Evolutionary conservation across 1,140 invertebrate genomes (phyloP).

Genomic region (Meloidogyne floridensis): DNA sequence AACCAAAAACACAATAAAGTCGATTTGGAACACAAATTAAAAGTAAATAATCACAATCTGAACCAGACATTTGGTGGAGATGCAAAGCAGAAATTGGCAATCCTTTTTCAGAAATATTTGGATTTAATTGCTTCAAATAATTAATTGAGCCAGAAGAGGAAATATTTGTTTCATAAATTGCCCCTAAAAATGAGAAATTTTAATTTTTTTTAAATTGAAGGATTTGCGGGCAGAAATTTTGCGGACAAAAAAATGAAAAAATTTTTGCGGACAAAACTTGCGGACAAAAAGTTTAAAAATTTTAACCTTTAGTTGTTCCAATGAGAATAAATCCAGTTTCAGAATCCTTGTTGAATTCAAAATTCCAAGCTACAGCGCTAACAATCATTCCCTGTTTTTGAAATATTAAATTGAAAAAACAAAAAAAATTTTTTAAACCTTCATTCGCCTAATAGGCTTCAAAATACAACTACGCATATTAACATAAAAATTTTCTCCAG

Average conservation of each 20-base stretch:
- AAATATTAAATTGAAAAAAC: conserved; percentile 12
- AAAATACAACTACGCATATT: conserved; percentile 33
- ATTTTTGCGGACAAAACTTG: not conserved
- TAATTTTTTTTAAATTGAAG: not conserved
- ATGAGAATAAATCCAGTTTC: conserved; percentile 48
- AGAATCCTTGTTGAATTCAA: conserved; percentile 26
- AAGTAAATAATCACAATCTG: conserved; percentile 37
- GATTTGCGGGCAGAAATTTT: not conserved
- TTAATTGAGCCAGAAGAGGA: conserved; percentile 27
- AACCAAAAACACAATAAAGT: conserved; percentile 36
- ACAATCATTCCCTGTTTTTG: conserved; percentile 34
- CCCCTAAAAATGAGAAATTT: conserved; percentile 24
- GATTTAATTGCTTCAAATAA: conserved; percentile 34
- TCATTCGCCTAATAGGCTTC: conserved; percentile 38
- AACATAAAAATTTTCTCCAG: conserved; percentile 47
- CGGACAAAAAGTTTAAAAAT: not conserved
- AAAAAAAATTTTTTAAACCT: conserved; percentile 27
- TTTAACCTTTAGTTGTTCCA: conserved; percentile 43
- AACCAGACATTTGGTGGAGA: conserved; percentile 34
- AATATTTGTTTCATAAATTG: conserved; percentile 41
- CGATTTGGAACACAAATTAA: conserved; percentile 39
- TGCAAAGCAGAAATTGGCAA: conserved; percentile 34
- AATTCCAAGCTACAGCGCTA: conserved; percentile 46
- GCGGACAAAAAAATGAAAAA: conserved; percentile 11
- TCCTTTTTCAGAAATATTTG: conserved; percentile 26